These are phyloP conservation scores for Agelas oroides DNA, from an alignment of 37 sponge, comb jelly and placozoan genomes.

Conservation along the genomic window DNA sequence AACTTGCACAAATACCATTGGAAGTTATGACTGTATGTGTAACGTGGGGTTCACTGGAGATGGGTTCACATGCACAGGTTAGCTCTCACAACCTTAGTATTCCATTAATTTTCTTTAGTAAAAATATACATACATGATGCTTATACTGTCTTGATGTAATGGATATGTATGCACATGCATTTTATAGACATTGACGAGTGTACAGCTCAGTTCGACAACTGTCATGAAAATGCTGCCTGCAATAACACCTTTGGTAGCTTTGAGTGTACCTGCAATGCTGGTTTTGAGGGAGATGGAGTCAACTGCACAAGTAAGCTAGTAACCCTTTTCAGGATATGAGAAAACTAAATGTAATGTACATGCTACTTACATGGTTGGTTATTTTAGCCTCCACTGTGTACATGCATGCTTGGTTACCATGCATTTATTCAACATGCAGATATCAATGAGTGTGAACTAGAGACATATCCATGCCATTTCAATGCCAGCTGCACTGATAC, in stretches of 20 bases:
- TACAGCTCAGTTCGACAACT: no score
- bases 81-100: not conserved
- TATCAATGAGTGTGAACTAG: constrained; percentile 27
- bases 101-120: no score
- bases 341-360: no score
- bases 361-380: not conserved
- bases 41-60: not conserved
- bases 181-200: constrained; percentile 36
- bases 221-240: not conserved
- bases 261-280: constrained; percentile 50
- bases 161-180: no score
- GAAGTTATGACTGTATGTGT: not conserved
- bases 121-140: no score
- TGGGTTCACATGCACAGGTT: constrained; percentile 29
- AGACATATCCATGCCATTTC: not conserved
- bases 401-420: not conserved
- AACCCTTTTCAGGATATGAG: no score
- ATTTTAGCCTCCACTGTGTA: not conserved
- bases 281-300: constrained; percentile 25
- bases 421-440: constrained; percentile 5
- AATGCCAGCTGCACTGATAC: constrained; percentile 15
- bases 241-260: constrained; percentile 43
- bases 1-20: constrained; percentile 1
- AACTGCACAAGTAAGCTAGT: not conserved
- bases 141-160: no score